These are phyloP conservation scores for Phengaris alcon DNA, from an alignment of 2,888 invertebrate species.

Conservation along the genomic window DNA sequence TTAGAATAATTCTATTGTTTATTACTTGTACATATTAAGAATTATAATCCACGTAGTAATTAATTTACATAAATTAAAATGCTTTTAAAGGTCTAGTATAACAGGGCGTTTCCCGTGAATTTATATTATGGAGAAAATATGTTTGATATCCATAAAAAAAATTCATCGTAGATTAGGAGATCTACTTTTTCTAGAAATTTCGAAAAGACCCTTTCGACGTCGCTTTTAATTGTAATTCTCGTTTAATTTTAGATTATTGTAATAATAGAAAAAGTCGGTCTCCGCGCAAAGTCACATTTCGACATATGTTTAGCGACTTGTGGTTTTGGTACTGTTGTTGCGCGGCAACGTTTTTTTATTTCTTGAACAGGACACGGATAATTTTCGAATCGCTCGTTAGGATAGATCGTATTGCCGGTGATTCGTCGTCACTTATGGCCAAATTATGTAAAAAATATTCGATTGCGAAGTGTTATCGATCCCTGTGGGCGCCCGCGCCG, in stretches of 20 bases:
- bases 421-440: not conserved
- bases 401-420: not conserved
- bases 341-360: slow-evolving; percentile 24
- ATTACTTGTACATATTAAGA: slow-evolving; percentile 66
- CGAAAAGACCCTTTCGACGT: slow-evolving; percentile 49
- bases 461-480: not conserved
- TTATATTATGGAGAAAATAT: slow-evolving; percentile 61
- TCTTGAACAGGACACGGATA: slow-evolving; percentile 16
- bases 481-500: not conserved
- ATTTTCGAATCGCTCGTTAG: not conserved
- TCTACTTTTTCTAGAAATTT: slow-evolving; percentile 51
- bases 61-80: slow-evolving; percentile 52
- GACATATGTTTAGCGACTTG: slow-evolving; percentile 71
- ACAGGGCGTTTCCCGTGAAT: slow-evolving; percentile 39
- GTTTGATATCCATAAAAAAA: slow-evolving; percentile 59
- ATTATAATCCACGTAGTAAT: slow-evolving; percentile 53
- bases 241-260: slow-evolving; percentile 42
- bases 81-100: slow-evolving; percentile 47
- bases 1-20: slow-evolving; percentile 42
- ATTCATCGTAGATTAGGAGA: slow-evolving; percentile 51
- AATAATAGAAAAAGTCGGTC: slow-evolving; percentile 54
- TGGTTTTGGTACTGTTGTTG: slow-evolving; percentile 52
- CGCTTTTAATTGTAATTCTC: slow-evolving; percentile 41
- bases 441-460: slow-evolving; percentile 16
- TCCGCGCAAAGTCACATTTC: slow-evolving; percentile 65